Evolutionary conservation across 2,113 vertebrate genomes (phyloP).

Genomic region (Cyphomyrus plagiostoma): DNA sequence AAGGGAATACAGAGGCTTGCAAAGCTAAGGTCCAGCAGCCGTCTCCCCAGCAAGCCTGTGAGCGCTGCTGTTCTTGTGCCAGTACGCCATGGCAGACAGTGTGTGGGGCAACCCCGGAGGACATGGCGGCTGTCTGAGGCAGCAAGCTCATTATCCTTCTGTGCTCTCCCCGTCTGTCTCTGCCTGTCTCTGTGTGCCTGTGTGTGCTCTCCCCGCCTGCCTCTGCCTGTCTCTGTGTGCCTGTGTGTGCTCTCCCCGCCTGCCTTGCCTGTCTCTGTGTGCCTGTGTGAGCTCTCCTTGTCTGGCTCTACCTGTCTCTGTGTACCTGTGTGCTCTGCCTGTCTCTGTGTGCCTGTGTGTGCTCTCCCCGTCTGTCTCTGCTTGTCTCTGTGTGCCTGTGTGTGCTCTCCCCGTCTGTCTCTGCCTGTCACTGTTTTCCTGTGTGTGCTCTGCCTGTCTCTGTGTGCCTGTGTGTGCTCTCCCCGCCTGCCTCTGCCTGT

Average conservation of each 20-base stretch:
- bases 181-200: background rate
- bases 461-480: background rate
- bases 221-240: no score
- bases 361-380: constrained; percentile 12
- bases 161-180: background rate
- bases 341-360: background rate
- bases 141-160: constrained; percentile 13
- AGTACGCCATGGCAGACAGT: constrained; percentile 42
- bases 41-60: constrained; percentile 51
- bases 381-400: no score
- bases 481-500: no score
- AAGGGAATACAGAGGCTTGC: background rate
- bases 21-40: constrained; percentile 34
- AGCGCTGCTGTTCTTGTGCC: constrained; percentile 39
- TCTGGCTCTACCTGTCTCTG: no score
- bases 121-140: constrained; percentile 12
- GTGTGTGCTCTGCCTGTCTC: background rate
- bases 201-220: background rate
- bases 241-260: no score
- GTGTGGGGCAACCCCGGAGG: background rate
- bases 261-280: no score
- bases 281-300: no score
- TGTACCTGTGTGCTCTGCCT: no score
- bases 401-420: constrained; percentile 9
- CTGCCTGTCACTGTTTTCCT: no score